Evolutionary conservation across 2,888 invertebrate species (phyloP).

Genomic region (Lamellibrachia satsuma): DNA sequence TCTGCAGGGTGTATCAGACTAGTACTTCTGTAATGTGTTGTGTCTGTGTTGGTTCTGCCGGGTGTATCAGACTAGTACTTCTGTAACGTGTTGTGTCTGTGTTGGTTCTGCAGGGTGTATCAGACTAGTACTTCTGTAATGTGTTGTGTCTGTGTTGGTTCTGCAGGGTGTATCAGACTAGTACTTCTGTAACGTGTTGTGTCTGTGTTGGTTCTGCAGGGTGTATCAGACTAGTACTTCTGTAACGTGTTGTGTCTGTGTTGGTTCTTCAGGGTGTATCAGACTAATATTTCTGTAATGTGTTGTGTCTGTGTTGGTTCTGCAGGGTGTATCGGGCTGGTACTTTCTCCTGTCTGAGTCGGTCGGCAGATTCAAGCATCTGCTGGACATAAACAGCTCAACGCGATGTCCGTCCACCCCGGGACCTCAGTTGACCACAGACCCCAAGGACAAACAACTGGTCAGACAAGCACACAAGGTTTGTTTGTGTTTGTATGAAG

Average conservation of each 20-base stretch:
- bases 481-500: neutral
- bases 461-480: slow-evolving; percentile 2
- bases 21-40: neutral
- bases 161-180: neutral
- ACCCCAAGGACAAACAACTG: neutral
- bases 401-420: neutral
- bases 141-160: neutral
- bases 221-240: neutral
- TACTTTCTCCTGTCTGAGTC: slow-evolving; percentile 79
- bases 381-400: slow-evolving; percentile 43
- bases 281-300: neutral
- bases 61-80: neutral
- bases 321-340: slow-evolving; percentile 73
- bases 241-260: neutral
- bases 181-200: neutral
- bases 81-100: neutral
- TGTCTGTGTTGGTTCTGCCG: neutral
- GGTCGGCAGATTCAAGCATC: slow-evolving; percentile 70
- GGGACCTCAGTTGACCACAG: neutral
- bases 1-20: neutral
- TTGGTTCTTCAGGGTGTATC: neutral
- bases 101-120: neutral
- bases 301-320: neutral
- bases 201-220: neutral
- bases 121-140: neutral